phyloP scores from a whole-genome alignment of 2,797 vertebrate genomes.

The Mareca penelope region DNA sequence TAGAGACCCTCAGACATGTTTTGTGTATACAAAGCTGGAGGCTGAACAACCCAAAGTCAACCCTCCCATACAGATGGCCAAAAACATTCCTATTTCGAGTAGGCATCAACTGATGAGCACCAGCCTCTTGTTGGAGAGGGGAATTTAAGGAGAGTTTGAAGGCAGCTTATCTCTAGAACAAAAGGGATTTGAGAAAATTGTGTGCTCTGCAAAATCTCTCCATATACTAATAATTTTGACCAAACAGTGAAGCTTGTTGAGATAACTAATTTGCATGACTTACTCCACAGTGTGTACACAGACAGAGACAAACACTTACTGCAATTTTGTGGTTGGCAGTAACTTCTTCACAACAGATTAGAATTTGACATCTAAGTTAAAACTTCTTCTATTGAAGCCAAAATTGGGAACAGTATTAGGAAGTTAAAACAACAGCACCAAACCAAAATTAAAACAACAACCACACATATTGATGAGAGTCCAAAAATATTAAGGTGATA shows the following conservation, averaged over 20 bases:
- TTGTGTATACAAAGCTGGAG: background rate
- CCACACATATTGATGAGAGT: background rate
- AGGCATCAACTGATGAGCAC: background rate
- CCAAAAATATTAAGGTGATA: background rate
- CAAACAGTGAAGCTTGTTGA: background rate
- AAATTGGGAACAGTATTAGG: background rate
- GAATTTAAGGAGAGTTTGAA: background rate
- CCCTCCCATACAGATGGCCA: background rate
- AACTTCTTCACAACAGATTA: background rate
- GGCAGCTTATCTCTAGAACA: background rate
- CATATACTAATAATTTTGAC: background rate
- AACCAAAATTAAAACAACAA: too few species aligned
- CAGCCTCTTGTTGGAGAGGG: background rate
- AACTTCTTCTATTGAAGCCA: background rate
- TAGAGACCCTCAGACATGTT: background rate
- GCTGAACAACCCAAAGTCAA: background rate
- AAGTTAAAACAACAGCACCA: background rate
- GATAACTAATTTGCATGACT: background rate
- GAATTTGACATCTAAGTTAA: background rate
- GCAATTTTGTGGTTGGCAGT: background rate
- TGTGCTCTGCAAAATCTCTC: background rate
- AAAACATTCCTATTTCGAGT: background rate
- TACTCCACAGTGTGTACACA: background rate
- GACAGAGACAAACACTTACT: background rate
- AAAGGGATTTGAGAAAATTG: background rate